Percentiles rank a stretch among this genome's conserved stretches.
These are phyloP conservation scores for Apoda limacodes DNA, from an alignment of 2,888 invertebrate genomes.

Conservation along the genomic window DNA sequence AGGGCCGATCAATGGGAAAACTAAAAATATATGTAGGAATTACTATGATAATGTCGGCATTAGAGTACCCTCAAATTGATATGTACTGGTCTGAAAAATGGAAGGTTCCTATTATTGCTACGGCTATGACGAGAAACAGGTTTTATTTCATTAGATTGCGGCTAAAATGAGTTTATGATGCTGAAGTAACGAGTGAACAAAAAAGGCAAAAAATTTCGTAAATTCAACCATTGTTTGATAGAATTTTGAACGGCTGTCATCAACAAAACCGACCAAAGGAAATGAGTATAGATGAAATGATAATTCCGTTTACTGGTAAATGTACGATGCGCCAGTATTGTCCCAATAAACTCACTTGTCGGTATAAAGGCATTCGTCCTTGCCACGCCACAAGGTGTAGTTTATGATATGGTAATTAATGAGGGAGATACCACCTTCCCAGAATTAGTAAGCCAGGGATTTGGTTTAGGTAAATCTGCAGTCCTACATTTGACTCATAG, in stretches of 20 bases:
- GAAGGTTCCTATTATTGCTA: no score
- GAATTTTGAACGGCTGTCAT: no score
- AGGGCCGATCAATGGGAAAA: conserved; percentile 6
- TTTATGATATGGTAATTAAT: conserved; percentile 17
- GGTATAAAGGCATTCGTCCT: conserved; percentile 19
- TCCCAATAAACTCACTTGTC: conserved; percentile 15
- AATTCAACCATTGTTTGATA: no score
- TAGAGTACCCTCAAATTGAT: conserved; percentile 6
- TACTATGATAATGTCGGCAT: conserved; percentile 10
- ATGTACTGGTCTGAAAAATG: conserved; percentile 14
- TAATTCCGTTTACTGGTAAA: conserved; percentile 15
- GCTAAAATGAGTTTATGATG: no score
- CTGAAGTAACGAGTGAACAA: no score
- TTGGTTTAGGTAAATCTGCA: conserved; percentile 14
- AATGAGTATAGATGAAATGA: conserved; percentile 19
- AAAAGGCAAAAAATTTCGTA: background rate
- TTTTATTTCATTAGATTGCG: no score
- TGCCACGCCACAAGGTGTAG: conserved; percentile 15
- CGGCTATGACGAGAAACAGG: background rate
- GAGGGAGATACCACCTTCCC: conserved; percentile 13
- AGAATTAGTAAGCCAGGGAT: conserved; percentile 3
- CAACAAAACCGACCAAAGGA: no score
- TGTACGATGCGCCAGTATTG: conserved; percentile 17
- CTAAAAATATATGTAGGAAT: conserved; percentile 9
- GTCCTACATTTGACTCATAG: conserved; percentile 13